Percentiles rank a stretch among this genome's conserved stretches.
Conservation (phyloP, 2,113 vertebrate species). For the Eidolon helvum region DNA sequence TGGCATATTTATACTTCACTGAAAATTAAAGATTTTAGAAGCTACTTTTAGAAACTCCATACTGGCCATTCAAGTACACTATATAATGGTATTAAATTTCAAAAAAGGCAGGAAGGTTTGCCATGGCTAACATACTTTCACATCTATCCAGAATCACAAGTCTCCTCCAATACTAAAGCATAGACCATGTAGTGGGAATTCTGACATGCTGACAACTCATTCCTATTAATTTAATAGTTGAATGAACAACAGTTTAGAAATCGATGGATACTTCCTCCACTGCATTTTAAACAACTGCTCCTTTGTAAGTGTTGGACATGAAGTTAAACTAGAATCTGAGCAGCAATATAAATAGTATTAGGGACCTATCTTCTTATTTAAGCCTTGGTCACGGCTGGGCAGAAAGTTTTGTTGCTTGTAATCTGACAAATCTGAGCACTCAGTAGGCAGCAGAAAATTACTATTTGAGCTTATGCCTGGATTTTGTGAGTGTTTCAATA, state of each 20-base stretch:
- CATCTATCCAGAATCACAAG: background rate
- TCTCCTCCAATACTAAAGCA: background rate
- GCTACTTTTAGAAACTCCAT: background rate
- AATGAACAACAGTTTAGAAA: constrained; percentile 54
- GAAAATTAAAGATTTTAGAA: constrained; percentile 18
- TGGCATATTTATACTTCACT: background rate
- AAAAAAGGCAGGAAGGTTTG: background rate
- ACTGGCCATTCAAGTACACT: background rate
- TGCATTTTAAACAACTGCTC: constrained; percentile 32
- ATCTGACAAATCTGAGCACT: background rate
- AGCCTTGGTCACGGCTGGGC: background rate
- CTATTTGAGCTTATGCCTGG: background rate
- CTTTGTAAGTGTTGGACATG: background rate
- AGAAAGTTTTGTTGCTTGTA: background rate
- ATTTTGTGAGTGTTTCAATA: background rate
- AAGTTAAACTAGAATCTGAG: constrained; percentile 3
- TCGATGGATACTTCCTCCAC: constrained; percentile 46
- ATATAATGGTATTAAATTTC: background rate
- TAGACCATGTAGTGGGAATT: background rate
- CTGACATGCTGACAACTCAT: constrained; percentile 56
- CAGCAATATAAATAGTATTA: background rate
- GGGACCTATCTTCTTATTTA: background rate
- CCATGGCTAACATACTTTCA: background rate
- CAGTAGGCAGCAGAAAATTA: background rate
- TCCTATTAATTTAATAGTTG: constrained; percentile 67